Evolutionary conservation across 2,113 vertebrate species (phyloP).

Genomic region (Gymnobelideus leadbeateri): DNA sequence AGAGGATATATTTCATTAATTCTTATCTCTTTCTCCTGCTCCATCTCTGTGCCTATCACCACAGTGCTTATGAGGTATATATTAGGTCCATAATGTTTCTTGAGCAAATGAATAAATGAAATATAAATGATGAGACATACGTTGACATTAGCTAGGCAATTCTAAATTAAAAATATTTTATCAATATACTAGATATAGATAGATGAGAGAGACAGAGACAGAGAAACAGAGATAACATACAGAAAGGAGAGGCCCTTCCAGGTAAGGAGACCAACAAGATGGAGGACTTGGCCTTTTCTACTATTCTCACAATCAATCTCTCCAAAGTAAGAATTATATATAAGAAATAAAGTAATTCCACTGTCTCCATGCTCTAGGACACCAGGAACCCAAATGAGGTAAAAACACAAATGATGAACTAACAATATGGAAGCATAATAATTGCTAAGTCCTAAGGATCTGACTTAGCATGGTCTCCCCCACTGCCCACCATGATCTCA

Average conservation of each 20-base stretch:
- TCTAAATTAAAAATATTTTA: neutral
- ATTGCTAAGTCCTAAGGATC: neutral
- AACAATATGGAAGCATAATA: neutral
- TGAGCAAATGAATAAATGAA: neutral
- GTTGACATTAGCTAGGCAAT: neutral
- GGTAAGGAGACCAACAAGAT: neutral
- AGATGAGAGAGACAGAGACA: neutral
- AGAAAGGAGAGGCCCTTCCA: neutral
- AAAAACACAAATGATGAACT: neutral
- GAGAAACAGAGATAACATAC: neutral
- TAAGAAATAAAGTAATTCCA: neutral
- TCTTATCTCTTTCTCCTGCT: neutral
- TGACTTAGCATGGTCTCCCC: neutral
- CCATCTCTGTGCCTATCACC: neutral
- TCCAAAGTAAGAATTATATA: neutral
- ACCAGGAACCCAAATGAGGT: neutral
- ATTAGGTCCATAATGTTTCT: neutral
- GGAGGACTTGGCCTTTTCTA: neutral
- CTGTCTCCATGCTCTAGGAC: neutral
- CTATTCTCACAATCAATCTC: neutral
- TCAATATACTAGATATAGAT: neutral
- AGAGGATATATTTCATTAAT: neutral
- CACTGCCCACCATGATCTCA: neutral
- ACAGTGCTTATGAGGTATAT: neutral
- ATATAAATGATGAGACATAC: neutral